phyloP scores from a whole-genome alignment of 2,888 invertebrate species.

The Asteroscopus sphinx region DNA sequence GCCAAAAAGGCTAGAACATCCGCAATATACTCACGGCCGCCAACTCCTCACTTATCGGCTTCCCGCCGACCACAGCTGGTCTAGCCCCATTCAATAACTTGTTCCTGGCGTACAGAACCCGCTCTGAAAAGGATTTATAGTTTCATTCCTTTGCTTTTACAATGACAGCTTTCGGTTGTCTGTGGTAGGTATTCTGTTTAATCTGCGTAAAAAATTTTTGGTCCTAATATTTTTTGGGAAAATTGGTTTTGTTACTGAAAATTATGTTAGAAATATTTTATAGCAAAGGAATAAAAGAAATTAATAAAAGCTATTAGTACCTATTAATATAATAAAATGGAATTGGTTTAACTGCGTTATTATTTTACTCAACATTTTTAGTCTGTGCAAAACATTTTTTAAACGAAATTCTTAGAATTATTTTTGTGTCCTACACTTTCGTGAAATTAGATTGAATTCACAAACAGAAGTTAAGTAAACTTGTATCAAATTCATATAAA shows the following conservation, averaged over 20 bases:
- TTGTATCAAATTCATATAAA: neutral
- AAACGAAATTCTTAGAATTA: neutral
- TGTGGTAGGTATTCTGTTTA: slow-evolving; percentile 13
- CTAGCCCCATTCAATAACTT: slow-evolving; percentile 84
- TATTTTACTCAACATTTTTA: neutral
- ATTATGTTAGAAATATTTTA: neutral
- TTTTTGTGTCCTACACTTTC: neutral
- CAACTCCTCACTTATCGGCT: slow-evolving; percentile 91
- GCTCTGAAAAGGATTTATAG: slow-evolving; percentile 84
- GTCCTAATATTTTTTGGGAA: neutral
- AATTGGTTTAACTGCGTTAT: neutral
- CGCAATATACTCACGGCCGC: slow-evolving; percentile 89
- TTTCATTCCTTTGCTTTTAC: slow-evolving; percentile 47
- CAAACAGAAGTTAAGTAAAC: no score
- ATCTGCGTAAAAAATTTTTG: slow-evolving; percentile 1
- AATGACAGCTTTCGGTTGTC: slow-evolving; percentile 36
- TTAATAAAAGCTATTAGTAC: neutral
- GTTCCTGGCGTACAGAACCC: slow-evolving; percentile 91
- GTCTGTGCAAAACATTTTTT: neutral
- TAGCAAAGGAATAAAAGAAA: no score
- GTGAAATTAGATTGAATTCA: neutral
- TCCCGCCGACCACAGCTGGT: slow-evolving; percentile 91
- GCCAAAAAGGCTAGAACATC: slow-evolving; percentile 20
- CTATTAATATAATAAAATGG: neutral
- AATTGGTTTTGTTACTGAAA: neutral